These are phyloP conservation scores for Saturnia pavonia DNA, from an alignment of 2,888 invertebrate species.

Conservation along the genomic window DNA sequence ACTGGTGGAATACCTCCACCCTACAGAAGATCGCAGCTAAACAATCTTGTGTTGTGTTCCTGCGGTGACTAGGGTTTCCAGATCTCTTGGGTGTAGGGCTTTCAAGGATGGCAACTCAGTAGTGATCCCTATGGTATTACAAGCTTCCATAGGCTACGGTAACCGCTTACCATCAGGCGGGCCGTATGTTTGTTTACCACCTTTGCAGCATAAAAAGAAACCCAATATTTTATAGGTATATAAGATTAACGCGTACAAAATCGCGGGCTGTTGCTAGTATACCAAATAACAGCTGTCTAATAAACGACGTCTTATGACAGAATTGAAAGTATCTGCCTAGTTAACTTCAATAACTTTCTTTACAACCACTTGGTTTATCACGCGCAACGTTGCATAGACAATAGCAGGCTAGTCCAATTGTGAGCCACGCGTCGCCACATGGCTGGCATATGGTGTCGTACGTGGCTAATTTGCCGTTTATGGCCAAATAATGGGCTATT, in stretches of 20 bases:
- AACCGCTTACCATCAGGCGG: too few relatives aligned
- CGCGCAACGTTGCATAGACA: conserved; percentile 51
- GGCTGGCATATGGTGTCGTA: conserved; percentile 63
- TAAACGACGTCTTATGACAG: background rate
- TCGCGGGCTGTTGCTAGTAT: background rate
- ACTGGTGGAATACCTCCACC: too few relatives aligned
- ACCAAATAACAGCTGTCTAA: background rate
- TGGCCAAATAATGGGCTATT: conserved; percentile 51
- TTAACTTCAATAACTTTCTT: conserved; percentile 38
- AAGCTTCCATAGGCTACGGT: too few relatives aligned
- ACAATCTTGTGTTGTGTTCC: too few relatives aligned
- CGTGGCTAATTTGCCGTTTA: conserved; percentile 47
- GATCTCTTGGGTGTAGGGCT: too few relatives aligned
- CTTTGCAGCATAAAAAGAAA: too few relatives aligned
- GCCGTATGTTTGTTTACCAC: too few relatives aligned
- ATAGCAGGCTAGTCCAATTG: conserved; percentile 31
- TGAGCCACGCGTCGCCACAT: conserved; percentile 54
- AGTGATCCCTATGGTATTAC: too few relatives aligned
- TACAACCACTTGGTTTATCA: conserved; percentile 30
- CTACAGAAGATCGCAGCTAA: too few relatives aligned
- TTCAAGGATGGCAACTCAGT: too few relatives aligned
- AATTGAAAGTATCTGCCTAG: background rate
- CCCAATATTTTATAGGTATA: too few relatives aligned
- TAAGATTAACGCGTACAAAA: background rate
- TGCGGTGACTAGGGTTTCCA: too few relatives aligned